Base-by-base conservation (phyloP, 2,888 invertebrate species). In the Cryptocheilus praepositus region DNA sequence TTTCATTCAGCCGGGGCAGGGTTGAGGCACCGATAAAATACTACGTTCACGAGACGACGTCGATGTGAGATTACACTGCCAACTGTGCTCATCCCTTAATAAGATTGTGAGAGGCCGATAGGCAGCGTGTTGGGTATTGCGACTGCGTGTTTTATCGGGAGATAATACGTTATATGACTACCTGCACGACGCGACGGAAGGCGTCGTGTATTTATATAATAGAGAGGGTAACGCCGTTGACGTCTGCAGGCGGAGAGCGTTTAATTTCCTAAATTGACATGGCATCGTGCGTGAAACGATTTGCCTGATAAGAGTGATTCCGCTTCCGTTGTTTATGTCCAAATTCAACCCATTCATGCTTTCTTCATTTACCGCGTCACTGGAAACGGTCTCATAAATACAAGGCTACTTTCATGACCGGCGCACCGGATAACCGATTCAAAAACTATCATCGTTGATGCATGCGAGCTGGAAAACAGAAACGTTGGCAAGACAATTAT, bases 251-350 rank as follows among this genome's bases (percentile, higher is more conserved):
- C 80, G 81, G 80, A 80, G 71, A 79, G 75, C 81, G 80, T 82
- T 84, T 86, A 86, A 86, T 86, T 86, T 83, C 79, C 79, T 73
- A 83, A 86, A 86, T 86, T 85, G 81, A 84, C 80, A 82, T 79
- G 76, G 68, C 70, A 67, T 73, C 63, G 64, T 66, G 55, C 49
- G 45, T 44, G 59, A 60, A 54, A 56, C 63, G 57, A 60, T 11
- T 64, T 11, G 21, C 7, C 25, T 25, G 3, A 5, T 25, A 25
- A 25, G 5, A 5, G 2, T 25, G 25, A 25, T 5, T 25, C 3
- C 25, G 2, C 25, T 25, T 25, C 5, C 25, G 3, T 25, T 25
- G 3, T 25, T 5, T 25, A 25, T 5, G 5, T 25, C 25, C 25
- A 5, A 25, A 25, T 25, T 2, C 25, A 2, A 25, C 25, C 25